Conservation (phyloP, 2,888 invertebrate genomes). For the Sinohyriopsis cumingii region DNA sequence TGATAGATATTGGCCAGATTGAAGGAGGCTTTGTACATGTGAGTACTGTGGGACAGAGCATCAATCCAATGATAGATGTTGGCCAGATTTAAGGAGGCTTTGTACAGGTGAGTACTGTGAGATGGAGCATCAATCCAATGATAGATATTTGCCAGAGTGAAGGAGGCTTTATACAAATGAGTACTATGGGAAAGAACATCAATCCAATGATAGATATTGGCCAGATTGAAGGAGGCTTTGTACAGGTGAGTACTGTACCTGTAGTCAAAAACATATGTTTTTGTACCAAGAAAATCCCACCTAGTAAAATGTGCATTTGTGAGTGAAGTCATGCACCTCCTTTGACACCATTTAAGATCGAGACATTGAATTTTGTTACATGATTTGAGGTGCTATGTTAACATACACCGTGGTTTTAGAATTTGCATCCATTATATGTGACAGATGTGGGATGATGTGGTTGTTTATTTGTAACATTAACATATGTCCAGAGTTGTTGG, state of each 20-base stretch:
- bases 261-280: too few relatives aligned
- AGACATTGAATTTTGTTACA: too few relatives aligned
- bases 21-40: slow-evolving; percentile 63
- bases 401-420: too few relatives aligned
- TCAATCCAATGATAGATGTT: slow-evolving; percentile 63
- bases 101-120: slow-evolving; percentile 50
- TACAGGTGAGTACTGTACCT: slow-evolving; percentile 36
- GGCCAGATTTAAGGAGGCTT: slow-evolving; percentile 65
- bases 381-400: too few relatives aligned
- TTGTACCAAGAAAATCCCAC: too few relatives aligned
- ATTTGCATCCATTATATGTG: too few relatives aligned
- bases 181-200: slow-evolving; percentile 51
- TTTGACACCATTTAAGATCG: too few relatives aligned
- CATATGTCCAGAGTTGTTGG: too few relatives aligned
- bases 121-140: slow-evolving; percentile 58
- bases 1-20: slow-evolving; percentile 63
- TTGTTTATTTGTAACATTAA: too few relatives aligned
- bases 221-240: slow-evolving; percentile 63
- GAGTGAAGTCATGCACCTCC: too few relatives aligned
- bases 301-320: too few relatives aligned
- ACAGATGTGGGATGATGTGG: too few relatives aligned
- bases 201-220: slow-evolving; percentile 64
- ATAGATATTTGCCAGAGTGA: slow-evolving; percentile 65
- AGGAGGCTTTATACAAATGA: slow-evolving; percentile 58
- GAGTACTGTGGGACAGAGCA: slow-evolving; percentile 48